Evolutionary conservation across 2,113 vertebrate species (phyloP).

Genomic region (Pterocles burchelli): DNA sequence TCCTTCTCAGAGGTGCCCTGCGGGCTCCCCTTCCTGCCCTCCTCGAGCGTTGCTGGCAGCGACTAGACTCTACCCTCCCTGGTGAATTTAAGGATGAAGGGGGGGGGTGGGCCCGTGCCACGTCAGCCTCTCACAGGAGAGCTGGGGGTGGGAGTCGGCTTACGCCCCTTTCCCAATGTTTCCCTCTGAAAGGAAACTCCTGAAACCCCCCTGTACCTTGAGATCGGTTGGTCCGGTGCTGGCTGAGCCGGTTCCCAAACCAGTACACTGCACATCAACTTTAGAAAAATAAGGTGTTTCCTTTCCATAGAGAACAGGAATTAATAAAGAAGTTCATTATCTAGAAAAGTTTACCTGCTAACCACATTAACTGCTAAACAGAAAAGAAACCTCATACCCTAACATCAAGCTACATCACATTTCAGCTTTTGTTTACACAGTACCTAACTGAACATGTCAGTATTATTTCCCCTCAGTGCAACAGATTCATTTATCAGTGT

Average conservation of each 20-base stretch:
- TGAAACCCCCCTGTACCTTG: no score
- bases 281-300: background rate
- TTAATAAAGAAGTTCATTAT: background rate
- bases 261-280: background rate
- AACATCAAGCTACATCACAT: background rate
- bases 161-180: no score
- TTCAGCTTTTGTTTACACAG: background rate
- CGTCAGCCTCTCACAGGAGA: no score
- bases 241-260: background rate
- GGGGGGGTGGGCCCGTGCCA: no score
- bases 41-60: no score
- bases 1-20: no score
- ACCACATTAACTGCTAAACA: background rate
- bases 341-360: background rate
- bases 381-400: background rate
- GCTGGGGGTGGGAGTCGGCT: no score
- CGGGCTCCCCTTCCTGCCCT: no score
- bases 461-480: background rate
- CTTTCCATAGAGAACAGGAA: background rate
- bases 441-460: background rate
- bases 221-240: no score
- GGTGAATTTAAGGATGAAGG: no score
- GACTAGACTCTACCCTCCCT: no score
- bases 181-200: no score
- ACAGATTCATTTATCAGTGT: background rate